Evolutionary conservation across 2,888 invertebrate genomes (phyloP), one percentile per base, ranked within the genome.

Genomic region (Trissolcus brochymenae): DNA sequence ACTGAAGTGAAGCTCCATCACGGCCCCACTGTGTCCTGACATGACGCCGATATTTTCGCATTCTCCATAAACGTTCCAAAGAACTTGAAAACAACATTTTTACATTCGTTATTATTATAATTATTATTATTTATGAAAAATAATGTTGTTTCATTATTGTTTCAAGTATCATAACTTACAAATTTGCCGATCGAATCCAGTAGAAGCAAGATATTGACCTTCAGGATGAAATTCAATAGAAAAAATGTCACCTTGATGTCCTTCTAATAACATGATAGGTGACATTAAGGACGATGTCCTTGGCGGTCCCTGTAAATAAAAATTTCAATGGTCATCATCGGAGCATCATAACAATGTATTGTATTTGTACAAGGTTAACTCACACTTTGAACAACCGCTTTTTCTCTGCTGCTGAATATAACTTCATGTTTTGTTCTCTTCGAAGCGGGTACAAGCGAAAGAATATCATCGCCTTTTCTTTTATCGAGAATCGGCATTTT

Each of bases 51-150:
- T 94, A 88, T 99, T 99, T 85, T 99, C 98, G 90, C 99, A 99
- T 87, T 99, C 98, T 0, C 97, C 99, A 86, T 97, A 98, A 0
- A 98, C 97, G 88, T 95, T 96, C 99, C 99, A 99, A 79, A 99
- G 90, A 89, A 93, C 95, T 95, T 7, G 87, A 66, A 91, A 59
- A 35, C 64, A 7, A 6, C 6, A 17, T 50, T 50, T 16, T 46
- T 46, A 41, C 2, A 49, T 50, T 50, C 4, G 3, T 50, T 50
- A 9, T 17, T 51, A 9, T 51, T 51, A 9, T 17, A 9, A 19
- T 19, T 51, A 51, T 51, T 17, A 7, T n/a, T 14, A 19, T 17
- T 21, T 51, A 17, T 51, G 6, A 14, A 49, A 49, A 14, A 6
- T n/a, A 17, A 4, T 50, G 17, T 14, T 50, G 11, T 13, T n/a